Conservation (phyloP, 2,888 invertebrate species). For the Drosophila hawaiiensis region DNA sequence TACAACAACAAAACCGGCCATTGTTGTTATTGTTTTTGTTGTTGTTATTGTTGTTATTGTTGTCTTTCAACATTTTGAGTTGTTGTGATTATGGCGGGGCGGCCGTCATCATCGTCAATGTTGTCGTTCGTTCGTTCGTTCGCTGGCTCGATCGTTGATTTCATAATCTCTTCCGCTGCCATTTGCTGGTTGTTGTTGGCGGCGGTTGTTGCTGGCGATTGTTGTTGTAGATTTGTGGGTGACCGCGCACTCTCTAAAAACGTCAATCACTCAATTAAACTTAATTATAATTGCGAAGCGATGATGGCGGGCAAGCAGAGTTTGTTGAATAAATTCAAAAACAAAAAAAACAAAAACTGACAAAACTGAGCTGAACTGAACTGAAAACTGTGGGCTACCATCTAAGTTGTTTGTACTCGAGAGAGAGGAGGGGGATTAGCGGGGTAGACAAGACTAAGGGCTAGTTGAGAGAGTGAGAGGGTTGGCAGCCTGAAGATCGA, state of each 20-base stretch:
- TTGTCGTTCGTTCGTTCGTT: constrained; percentile 26
- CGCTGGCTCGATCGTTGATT: constrained; percentile 63
- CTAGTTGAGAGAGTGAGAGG: constrained; percentile 4
- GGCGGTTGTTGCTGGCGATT: constrained; percentile 27
- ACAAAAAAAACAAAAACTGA: neutral
- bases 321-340: constrained; percentile 59
- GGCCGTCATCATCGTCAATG: constrained; percentile 50
- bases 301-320: constrained; percentile 76
- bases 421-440: neutral
- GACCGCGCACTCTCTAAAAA: constrained; percentile 83
- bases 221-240: constrained; percentile 73
- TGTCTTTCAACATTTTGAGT: constrained; percentile 74
- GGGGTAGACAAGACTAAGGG: constrained; percentile 31
- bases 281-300: constrained; percentile 84
- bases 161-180: constrained; percentile 75
- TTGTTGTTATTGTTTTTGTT: constrained; percentile 51
- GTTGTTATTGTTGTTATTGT: constrained; percentile 47
- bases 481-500: constrained; percentile 21
- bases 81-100: constrained; percentile 72
- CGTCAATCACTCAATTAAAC: constrained; percentile 85
- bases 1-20: constrained; percentile 44
- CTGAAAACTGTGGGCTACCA: constrained; percentile 13
- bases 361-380: neutral
- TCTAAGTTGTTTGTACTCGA: neutral
- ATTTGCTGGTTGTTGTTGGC: constrained; percentile 39